Evolutionary conservation across 2,888 invertebrate genomes (phyloP), one percentile per base, ranked within the genome.

Genomic region (Eilema sororculum): DNA sequence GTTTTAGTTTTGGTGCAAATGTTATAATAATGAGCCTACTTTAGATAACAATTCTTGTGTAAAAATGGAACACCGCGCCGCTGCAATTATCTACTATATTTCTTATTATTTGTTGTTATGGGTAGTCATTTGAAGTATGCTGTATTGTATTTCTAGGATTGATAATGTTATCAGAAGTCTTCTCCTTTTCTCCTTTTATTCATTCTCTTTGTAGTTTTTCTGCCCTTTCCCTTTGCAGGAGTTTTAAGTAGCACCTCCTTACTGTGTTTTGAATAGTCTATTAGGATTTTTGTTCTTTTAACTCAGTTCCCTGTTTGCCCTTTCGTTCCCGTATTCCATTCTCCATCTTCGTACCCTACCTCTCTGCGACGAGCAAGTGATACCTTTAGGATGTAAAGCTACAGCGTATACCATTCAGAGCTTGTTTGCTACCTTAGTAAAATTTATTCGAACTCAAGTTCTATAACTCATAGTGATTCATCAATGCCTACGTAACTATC

Each of bases 401-500:
- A 46, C 16, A 37, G 41, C 5, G 33, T 37, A 37, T 46, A 46
- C 20, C 9, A n/a, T 9, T 4, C n/a, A 52, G 52, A 9, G 52
- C 52, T n/a, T 8, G 20, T 52, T 52, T n/a, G 10, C 60, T 30
- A 30, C n/a, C 20, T 60, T 30, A 60, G 22, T 33, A 22, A 59
- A 10, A 20, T 5, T 2, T 16, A 52, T 9, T 52, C 20, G 46
- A 6, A 46, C 6, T 46, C 20, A 46, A 46, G 46, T 46, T 46
- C 6, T 20, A 46, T 46, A 52, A 52, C 52, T 52, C 52, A 52
- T 25, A 62, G 30, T 63, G 68, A 68, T 57, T 63, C 41, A 63
- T 22, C 20, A 33, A 62, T 56, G 6, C 37, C 33, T 61, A 62
- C 61, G 22, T 10, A 58, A 13, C 25, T 33, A 65, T 56, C 37